A percentile compares a stretch with the other conserved stretches of the same genome.
These are phyloP conservation scores for Tyrophagus putrescentiae DNA, from an alignment of 1,140 invertebrate species.

Conservation along the genomic window DNA sequence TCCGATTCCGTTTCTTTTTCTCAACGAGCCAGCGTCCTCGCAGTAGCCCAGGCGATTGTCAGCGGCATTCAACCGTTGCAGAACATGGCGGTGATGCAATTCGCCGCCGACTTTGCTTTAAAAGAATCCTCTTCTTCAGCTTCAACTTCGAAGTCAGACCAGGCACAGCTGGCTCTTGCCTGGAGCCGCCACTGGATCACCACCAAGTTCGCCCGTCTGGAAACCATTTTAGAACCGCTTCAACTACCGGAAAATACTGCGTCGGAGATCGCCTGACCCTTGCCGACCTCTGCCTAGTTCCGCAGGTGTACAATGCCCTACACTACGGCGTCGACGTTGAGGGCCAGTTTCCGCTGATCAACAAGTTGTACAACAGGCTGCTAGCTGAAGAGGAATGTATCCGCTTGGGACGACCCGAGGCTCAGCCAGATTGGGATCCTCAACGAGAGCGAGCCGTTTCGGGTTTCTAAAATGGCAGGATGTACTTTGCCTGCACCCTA, in stretches of 20 bases:
- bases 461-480: no score
- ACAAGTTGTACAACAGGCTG: no score
- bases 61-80: constrained; percentile 90
- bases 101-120: constrained; percentile 46
- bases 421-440: no score
- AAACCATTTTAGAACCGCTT: no score
- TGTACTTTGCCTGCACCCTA: no score
- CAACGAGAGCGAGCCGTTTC: no score
- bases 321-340: constrained; percentile 80
- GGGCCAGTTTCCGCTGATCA: constrained; percentile 72
- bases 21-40: constrained; percentile 63
- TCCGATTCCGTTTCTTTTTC: no score
- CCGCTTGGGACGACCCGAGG: no score
- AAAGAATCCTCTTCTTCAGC: no score
- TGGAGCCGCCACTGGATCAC: constrained; percentile 88
- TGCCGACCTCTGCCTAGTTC: constrained; percentile 85
- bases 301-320: constrained; percentile 46
- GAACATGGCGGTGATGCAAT: constrained; percentile 70
- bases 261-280: constrained; percentile 82
- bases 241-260: constrained; percentile 90
- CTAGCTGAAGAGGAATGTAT: no score
- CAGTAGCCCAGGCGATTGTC: constrained; percentile 64
- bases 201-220: constrained; percentile 66
- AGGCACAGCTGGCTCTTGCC: no score
- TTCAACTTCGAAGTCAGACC: no score